Evolutionary conservation across 2,888 invertebrate genomes (phyloP), one percentile per base, ranked within the genome.

Genomic region (Dioctria linearis): DNA sequence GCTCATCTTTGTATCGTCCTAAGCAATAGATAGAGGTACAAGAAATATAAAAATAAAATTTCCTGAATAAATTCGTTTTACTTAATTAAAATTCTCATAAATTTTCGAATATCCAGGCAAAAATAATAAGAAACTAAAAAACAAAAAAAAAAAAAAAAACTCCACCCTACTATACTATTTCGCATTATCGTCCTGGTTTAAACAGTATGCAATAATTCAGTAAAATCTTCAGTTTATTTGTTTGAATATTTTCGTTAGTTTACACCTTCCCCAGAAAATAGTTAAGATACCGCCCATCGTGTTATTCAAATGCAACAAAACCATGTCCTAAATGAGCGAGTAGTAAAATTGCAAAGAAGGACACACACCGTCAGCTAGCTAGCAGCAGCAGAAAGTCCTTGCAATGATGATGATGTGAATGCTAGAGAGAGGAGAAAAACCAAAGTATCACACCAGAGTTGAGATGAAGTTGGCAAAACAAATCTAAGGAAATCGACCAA

Each of bases 401-500:
- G 57, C 57, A 57, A 57, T 8, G 8, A n/a, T n/a, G 57, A 11
- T 6, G 5, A 5, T 57, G 57, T 5, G 11, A 25, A 11, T 8
- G 11, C 5, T 6, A 13, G 57, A 11, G 57, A 57, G 5, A 57
- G 5, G n/a, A 57, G n/a, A 57, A 1, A 66, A 66, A 66, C 3
- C 42, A 11, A 42, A 40, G 46, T 39, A n/a, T 39, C 4, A 66
- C 40, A 39, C 40, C 42, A n/a, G 25, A 25, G 46, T 46, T 13
- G 67, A 57, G 67, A 46, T 25, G 25, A 67, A 67, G 43, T 46
- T 6, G 37, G 49, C 40, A 69, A 69, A 49, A 51, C 13, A 69
- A 69, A 43, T 49, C 46, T 43, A 67, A 46, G 51, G 49, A 69
- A 39, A 49, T 42, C 37, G 42, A 42, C 51, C 69, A 69, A 69